Conservation (phyloP, 2,888 invertebrate species). For the Scotopteryx bipunctaria region DNA sequence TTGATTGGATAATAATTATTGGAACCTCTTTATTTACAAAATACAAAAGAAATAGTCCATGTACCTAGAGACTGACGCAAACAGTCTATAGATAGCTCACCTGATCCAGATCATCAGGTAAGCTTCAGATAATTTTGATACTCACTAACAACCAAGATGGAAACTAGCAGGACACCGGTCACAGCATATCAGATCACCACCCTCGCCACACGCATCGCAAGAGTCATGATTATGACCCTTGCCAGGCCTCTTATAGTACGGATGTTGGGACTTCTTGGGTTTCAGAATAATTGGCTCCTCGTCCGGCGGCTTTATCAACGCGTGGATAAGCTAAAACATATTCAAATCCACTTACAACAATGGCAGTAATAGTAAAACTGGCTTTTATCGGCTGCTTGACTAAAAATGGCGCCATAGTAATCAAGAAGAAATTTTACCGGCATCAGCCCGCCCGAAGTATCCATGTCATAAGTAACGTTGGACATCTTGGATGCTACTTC, state of each 20-base stretch:
- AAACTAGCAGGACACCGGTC: constrained; percentile 98
- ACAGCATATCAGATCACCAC: constrained; percentile 97
- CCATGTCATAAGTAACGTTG: constrained; percentile 88
- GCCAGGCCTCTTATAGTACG: constrained; percentile 93
- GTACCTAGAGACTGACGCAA: no score
- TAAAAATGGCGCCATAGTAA: constrained; percentile 57
- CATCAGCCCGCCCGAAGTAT: constrained; percentile 92
- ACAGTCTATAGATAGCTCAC: no score
- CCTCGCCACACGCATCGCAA: constrained; percentile 97
- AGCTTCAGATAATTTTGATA: constrained; percentile 40
- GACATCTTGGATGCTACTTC: constrained; percentile 59
- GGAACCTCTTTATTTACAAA: no score
- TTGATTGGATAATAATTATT: no score
- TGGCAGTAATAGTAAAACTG: constrained; percentile 13
- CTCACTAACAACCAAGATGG: constrained; percentile 97
- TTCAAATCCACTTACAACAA: constrained; percentile 25
- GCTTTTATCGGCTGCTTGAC: constrained; percentile 19
- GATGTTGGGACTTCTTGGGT: constrained; percentile 87
- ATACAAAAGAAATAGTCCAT: no score
- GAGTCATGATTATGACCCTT: constrained; percentile 95
- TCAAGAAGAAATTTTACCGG: constrained; percentile 84
- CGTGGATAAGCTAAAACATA: constrained; percentile 91
- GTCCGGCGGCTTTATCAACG: constrained; percentile 93
- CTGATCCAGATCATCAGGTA: no score
- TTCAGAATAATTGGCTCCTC: constrained; percentile 86